Evolutionary conservation across 2,888 invertebrate genomes (phyloP), one percentile per base, ranked within the genome.

Genomic region (Ligdia adustata): DNA sequence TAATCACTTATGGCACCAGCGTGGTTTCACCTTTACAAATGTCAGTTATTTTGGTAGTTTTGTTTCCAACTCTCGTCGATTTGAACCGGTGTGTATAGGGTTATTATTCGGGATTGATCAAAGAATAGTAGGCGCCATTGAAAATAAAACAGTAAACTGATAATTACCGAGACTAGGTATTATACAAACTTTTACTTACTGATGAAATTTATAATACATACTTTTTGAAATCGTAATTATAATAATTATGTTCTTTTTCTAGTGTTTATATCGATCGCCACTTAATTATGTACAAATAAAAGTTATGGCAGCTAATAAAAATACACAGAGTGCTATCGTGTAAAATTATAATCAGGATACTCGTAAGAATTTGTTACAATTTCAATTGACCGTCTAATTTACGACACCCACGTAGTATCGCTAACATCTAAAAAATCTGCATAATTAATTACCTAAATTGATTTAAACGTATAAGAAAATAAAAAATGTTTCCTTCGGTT

Each of bases 1-100:
- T n/a, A n/a, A n/a, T n/a, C n/a, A 1, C 18, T 18, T 1, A 18
- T 18, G 4, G 6, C 18, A 5, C 18, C 18, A 22, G 7, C n/a
- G 7, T 22, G 7, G 22, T 22, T 22, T 22, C 22, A 22, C 7
- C 22, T n/a, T n/a, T 22, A 27, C 26, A 18, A 27, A 27, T 35
- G 9, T 27, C 37, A 7, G 26, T 24, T 41, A 33, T 55, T 54
- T 58, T 53, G 54, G 60, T 60, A 58, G 58, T 60, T 56, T 57
- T 54, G 34, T 45, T 38, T 39, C 34, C 6, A 49, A 54, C 52
- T 54, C 52, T 58, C 52, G 22, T 42, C 9, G 33, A 60, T 60
- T 60, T 45, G 56, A 34, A 44, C 14, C 52, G 45, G 52, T 43
- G 16, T 48, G 41, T 42, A 43, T 24, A 39, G 33, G 22, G 32